Evolutionary conservation across 1,140 invertebrate genomes (phyloP), one percentile per base, ranked within the genome.

Genomic region (Penaeus japonicus): DNA sequence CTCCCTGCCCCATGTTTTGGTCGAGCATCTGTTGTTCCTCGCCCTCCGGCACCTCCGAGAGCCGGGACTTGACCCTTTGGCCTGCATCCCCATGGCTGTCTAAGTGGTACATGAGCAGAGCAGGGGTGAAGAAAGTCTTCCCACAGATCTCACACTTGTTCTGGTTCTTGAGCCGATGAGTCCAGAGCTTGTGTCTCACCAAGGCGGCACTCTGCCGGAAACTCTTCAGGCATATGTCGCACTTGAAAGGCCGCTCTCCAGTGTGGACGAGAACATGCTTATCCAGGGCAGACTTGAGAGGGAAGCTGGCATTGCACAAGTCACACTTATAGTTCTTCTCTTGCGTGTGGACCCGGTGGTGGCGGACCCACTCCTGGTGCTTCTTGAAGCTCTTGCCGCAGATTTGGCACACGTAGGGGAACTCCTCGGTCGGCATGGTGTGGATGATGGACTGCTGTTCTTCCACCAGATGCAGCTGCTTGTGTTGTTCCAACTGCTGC

Each of bases 291-390:
- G 97, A 98, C 93, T 99, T 99, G 93, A 98, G 99, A 83, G 97
- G 99, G 7, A 99, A 91, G 35, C 97, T 97, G 94, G 99, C 99
- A 92, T 97, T 96, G 93, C 99, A 99, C 89, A 99, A 97, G 92
- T 99, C 98, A 93, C 99, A 99, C 22, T 97, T 97, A 92, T 98
- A 99, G 1, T 98, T 99, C 84, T 98, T 93, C 92, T 99, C 99
- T 93, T 99, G 98, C 1, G 99, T 99, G 92, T 99, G 99, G 32
- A 80, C 89, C n/a, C 89, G 27, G 24, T 80, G 85, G 59, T 91
- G 90, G 35, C 89, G 65, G 30, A 81, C 79, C 39, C 89, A 83
- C 53, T 91, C 90, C 75, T 90, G 90, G 24, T 87, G 62, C 27
- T 89, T 90, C 65, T 84, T 99, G 93, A 99, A 99, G n/a, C 97